Percentiles rank a stretch among this genome's conserved stretches.
phyloP scores from a whole-genome alignment of 2,113 vertebrate genomes.

The Pangasianodon hypophthalmus region DNA sequence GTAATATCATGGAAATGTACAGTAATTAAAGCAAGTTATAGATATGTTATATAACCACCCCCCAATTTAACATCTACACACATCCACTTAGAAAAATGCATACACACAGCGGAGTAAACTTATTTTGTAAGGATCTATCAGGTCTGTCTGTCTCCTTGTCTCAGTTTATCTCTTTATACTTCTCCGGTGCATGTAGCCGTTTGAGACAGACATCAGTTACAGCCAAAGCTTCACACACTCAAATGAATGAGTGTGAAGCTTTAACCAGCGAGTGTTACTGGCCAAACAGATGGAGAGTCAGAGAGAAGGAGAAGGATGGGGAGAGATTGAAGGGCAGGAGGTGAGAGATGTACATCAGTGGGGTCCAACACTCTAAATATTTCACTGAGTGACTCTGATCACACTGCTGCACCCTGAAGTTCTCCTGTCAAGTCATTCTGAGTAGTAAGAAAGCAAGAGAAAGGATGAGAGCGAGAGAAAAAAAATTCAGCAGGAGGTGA shows the following conservation, averaged over 20 bases:
- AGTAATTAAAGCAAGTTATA: neutral
- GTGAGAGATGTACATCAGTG: conserved; percentile 72
- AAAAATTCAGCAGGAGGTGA: neutral
- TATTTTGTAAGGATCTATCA: neutral
- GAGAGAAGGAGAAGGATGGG: conserved; percentile 8
- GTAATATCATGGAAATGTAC: neutral
- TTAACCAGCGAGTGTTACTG: neutral
- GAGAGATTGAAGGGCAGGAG: conserved; percentile 52
- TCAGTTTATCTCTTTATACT: neutral
- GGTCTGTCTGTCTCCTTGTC: neutral
- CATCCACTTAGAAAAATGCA: neutral
- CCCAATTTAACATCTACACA: neutral
- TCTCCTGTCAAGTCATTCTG: conserved; percentile 61
- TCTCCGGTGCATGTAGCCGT: neutral
- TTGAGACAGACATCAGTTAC: neutral
- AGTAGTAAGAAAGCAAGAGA: conserved; percentile 40
- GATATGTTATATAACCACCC: neutral
- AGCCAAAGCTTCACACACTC: neutral
- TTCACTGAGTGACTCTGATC: conserved; percentile 72
- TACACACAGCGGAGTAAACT: neutral
- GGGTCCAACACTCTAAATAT: conserved; percentile 79
- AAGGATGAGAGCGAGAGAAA: neutral
- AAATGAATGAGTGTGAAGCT: conserved; percentile 44
- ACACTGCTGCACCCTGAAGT: conserved; percentile 65
- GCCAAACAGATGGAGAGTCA: neutral